phyloP scores from a whole-genome alignment of 92 coral and sea anemone species.

The Plumapathes pennacea region DNA sequence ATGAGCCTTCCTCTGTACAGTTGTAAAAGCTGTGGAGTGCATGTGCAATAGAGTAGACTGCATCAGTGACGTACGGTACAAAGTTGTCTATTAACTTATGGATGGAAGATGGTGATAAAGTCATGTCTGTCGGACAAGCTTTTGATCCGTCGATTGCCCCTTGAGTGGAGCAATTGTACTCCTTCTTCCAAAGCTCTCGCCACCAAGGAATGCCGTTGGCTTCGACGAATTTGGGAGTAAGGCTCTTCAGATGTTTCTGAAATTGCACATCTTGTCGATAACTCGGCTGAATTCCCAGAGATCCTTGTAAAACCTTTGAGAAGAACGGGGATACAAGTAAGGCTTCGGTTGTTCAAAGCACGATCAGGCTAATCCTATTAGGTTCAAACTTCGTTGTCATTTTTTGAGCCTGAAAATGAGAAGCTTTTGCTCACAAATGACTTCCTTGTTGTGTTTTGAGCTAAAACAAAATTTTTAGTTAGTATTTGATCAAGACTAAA shows the following conservation, averaged over 20 bases:
- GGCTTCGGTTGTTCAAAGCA: no score
- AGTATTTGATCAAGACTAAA: no score
- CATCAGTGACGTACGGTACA: slow-evolving; percentile 57
- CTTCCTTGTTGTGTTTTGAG: no score
- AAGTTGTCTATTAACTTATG: slow-evolving; percentile 39
- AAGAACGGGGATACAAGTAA: slow-evolving; percentile 13
- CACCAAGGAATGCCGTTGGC: slow-evolving; percentile 50
- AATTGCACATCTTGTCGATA: slow-evolving; percentile 24
- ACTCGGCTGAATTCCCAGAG: slow-evolving; percentile 39
- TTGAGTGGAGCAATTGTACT: slow-evolving; percentile 30
- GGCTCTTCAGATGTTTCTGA: slow-evolving; percentile 22
- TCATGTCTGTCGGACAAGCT: slow-evolving; percentile 18
- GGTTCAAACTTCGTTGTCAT: no score
- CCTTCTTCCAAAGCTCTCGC: slow-evolving; percentile 58
- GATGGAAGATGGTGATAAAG: slow-evolving; percentile 7
- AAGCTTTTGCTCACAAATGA: no score
- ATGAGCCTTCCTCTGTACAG: slow-evolving; percentile 11
- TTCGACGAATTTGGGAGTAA: slow-evolving; percentile 37
- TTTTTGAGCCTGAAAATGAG: no score
- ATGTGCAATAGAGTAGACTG: slow-evolving; percentile 61
- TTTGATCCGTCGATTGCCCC: neutral
- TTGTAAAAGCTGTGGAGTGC: slow-evolving; percentile 46
- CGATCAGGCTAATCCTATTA: no score
- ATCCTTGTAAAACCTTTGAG: slow-evolving; percentile 13
- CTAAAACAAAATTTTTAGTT: no score